Evolutionary conservation across 2,113 vertebrate species (phyloP).

Genomic region (Brachyhypopomus gauderio): DNA sequence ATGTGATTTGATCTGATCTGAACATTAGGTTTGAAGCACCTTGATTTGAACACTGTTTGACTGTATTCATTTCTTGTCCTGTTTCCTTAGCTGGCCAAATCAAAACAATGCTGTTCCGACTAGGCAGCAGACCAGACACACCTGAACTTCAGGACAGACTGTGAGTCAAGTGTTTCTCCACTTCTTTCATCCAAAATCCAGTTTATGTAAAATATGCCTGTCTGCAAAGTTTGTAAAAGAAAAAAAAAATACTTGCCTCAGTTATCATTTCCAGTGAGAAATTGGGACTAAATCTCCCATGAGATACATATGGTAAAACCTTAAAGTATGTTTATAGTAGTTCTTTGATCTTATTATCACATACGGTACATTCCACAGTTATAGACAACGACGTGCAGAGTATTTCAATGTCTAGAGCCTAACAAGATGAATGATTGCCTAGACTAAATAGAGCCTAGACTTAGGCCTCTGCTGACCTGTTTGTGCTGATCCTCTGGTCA

Average conservation of each 20-base stretch:
- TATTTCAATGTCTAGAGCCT: no score
- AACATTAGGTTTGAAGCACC: no score
- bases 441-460: no score
- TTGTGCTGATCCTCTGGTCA: no score
- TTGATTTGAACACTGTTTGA: neutral
- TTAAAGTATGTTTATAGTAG: neutral
- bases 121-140: conserved; percentile 85
- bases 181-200: neutral
- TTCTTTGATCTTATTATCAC: neutral
- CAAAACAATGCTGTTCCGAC: conserved; percentile 86
- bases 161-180: conserved; percentile 71
- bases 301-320: neutral
- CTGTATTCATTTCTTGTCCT: conserved; percentile 34
- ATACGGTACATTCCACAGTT: neutral
- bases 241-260: neutral
- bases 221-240: neutral
- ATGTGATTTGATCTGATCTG: no score
- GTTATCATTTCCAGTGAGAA: neutral
- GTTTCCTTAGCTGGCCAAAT: conserved; percentile 82
- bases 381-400: neutral
- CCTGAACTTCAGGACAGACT: conserved; percentile 85
- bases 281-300: neutral
- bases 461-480: no score
- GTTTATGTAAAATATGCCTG: neutral
- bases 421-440: no score